Conservation (phyloP, 1,140 invertebrate species). For the Cyrtorhinus lividipennis region DNA sequence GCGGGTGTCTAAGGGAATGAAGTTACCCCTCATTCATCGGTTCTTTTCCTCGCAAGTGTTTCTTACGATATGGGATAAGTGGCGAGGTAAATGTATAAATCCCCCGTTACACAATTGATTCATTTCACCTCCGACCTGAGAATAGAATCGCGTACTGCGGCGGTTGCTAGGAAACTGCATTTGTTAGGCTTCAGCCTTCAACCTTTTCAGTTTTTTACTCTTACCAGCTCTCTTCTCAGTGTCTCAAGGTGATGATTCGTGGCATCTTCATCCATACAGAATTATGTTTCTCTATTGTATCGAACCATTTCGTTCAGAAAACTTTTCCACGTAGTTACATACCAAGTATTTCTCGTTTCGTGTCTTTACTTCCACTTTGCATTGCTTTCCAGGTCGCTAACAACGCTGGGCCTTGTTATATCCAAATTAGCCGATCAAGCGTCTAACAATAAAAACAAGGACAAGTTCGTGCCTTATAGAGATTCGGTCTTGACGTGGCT, state of each 20-base stretch:
- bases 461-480: conserved; percentile 95
- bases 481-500: conserved; percentile 98
- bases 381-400: conserved; percentile 68
- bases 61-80: no score
- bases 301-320: no score
- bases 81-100: no score
- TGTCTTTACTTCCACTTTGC: neutral
- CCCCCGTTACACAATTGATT: conserved; percentile 3
- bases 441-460: conserved; percentile 52
- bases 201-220: neutral
- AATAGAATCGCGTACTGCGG: neutral
- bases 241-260: neutral
- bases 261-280: neutral
- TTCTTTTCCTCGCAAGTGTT: no score
- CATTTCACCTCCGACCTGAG: neutral
- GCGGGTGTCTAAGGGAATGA: no score
- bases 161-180: neutral
- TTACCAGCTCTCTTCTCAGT: neutral
- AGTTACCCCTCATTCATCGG: no score
- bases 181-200: conserved; percentile 1
- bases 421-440: conserved; percentile 91
- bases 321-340: no score
- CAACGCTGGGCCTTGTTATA: conserved; percentile 93
- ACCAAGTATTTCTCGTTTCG: no score
- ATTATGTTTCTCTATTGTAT: no score